Conservation (phyloP, 2,797 vertebrate genomes). For the Ispidina lecontei region DNA sequence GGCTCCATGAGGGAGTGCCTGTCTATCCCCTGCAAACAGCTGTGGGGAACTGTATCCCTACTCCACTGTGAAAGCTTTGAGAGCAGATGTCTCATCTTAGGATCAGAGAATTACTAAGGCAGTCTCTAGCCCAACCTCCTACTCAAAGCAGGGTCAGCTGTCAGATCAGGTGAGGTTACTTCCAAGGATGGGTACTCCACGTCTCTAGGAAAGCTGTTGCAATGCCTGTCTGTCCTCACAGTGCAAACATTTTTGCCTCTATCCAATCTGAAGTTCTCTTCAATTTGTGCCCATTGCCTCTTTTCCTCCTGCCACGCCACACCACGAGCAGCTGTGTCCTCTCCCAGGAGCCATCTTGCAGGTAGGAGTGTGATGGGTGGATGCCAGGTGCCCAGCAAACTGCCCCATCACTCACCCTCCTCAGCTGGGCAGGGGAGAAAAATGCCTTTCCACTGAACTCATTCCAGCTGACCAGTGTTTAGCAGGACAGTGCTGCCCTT, state of each 20-base stretch:
- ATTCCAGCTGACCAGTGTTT: neutral
- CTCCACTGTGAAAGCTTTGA: neutral
- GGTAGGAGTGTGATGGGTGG: neutral
- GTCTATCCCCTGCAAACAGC: neutral
- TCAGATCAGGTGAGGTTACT: neutral
- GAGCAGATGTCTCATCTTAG: neutral
- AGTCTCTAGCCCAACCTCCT: neutral
- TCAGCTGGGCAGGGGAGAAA: neutral
- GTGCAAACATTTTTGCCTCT: neutral
- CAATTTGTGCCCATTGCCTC: neutral
- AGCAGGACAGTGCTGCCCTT: neutral
- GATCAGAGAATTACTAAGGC: neutral
- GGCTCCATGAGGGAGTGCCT: neutral
- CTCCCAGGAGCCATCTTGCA: neutral
- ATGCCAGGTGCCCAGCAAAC: neutral
- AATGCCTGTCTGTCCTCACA: neutral
- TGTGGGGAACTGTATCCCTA: neutral
- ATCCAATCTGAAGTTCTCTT: neutral
- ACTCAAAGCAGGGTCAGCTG: neutral
- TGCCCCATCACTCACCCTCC: neutral
- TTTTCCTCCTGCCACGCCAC: neutral
- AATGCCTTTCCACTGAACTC: neutral
- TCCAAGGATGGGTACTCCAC: neutral
- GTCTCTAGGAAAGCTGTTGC: neutral
- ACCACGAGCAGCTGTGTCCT: neutral